A percentile compares a stretch with the other conserved stretches of the same genome.
Evolutionary conservation across 2,888 invertebrate genomes (phyloP).

Genomic region (Chrysolina oricalcia): DNA sequence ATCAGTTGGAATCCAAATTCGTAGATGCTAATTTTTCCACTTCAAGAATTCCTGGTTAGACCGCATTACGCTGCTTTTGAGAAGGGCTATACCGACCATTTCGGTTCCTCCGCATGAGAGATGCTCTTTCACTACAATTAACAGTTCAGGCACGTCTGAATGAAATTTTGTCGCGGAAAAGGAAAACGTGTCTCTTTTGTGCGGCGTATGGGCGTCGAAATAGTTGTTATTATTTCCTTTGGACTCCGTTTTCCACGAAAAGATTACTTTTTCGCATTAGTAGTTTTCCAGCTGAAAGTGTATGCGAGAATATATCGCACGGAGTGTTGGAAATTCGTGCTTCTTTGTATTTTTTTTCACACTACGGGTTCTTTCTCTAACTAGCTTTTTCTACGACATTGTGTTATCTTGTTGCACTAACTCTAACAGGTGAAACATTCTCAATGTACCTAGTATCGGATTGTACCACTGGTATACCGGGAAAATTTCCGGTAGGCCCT

Average conservation of each 20-base stretch:
- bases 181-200: slow-evolving; percentile 29
- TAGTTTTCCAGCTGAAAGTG: not conserved
- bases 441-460: no score
- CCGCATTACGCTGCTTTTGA: not conserved
- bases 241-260: not conserved
- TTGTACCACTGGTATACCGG: no score
- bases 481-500: no score
- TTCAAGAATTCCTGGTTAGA: not conserved
- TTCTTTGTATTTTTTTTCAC: no score
- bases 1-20: no score
- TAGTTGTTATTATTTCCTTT: slow-evolving; percentile 22
- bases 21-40: not conserved
- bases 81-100: not conserved
- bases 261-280: not conserved
- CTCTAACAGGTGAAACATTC: no score
- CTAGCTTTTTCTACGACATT: no score
- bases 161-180: slow-evolving; percentile 24
- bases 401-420: no score
- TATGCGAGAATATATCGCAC: not conserved
- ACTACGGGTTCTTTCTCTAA: no score
- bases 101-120: slow-evolving; percentile 10
- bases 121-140: slow-evolving; percentile 27
- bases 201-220: slow-evolving; percentile 15
- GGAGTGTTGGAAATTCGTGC: no score
- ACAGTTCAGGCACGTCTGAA: slow-evolving; percentile 19